Base-by-base conservation (phyloP, 2,888 invertebrate species). In the Eristalis pertinax region DNA sequence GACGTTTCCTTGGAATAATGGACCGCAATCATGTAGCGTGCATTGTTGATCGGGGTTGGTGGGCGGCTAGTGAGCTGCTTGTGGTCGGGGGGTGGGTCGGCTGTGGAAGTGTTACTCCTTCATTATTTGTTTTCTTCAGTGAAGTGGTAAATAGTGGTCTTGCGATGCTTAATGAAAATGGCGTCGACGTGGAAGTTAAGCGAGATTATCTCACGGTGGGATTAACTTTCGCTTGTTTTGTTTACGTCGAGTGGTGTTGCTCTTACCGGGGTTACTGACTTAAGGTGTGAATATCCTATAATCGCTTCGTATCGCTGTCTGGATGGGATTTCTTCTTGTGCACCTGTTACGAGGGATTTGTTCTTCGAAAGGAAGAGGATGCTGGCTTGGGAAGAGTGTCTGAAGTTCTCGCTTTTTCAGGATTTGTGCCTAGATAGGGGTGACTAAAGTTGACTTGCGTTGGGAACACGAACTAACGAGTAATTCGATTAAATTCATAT, bases 1-100 rank as follows among this genome's bases (percentile, higher is more conserved):
- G 76, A 69, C 26, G 58, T 77, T 73, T 76, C 63, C 81, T 68
- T 63, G 43, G 35, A 81, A 82, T 76, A 76, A 85, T 70, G 70
- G 64, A 76, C 81, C 38, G 56, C 74, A 68, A 58, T 69, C 58
- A 64, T 75, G 58, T 24, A 60, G 58, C 62, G 26, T 56, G 56
- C 26, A 70, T 24, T 19, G 62, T 72, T 62, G 56, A 69, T 69
- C 13, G 24, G 60, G 11, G 60, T 26, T 7, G 24, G 24, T 38
- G 35, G 35, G 35, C 11, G 2, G 32, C 7, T 35, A 8, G 35
- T 35, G 35, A 10, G 35, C 35, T 35, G 60, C 4, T 4, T 2
- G 29, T 29, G 5, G 11, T n/a, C n/a, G n/a, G n/a, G 13, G 60
- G 26, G 60, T 43, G 19, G 8, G 5, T n/a, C 2, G 8, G 50